Evolutionary conservation across 1,140 invertebrate species (phyloP), one percentile per base, ranked within the genome.

Genomic region (Nixonia krombeini): DNA sequence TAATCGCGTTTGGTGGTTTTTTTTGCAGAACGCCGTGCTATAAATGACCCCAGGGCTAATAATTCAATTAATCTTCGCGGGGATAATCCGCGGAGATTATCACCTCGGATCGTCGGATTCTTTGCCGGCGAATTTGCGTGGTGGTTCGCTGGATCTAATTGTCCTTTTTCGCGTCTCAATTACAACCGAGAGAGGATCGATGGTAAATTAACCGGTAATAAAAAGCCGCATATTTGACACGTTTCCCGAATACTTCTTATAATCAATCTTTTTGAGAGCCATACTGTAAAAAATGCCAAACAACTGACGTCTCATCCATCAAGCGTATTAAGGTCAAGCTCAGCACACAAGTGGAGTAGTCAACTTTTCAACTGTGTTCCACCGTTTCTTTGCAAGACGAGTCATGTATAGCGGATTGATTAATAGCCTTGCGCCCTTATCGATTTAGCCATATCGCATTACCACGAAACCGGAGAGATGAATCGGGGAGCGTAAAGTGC

Each of bases 311-410:
- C 49, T 38, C 50, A 67, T 67, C 40, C 63, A 61, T 67, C 51
- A 59, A 45, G 26, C 4, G 17, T 49, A 51, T 56, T 55, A 59
- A 28, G 62, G 55, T 58, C 55, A 65, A 65, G 62, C 62, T 58
- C 49, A 52, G 15, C 44, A 10, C 44, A 10, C 12, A 35, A 47
- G 29, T 33, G 38, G 35, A 58, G 38, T 44, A 52, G 9, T 35
- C 42, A 42, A 52, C 62, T 44, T 33, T 65, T 47, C 49, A 53
- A 35, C 50, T 38, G 52, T 26, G 38, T 49, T 56, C 37, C 44
- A 44, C 18, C 47, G 9, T 35, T 61, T 41, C 46, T 46, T 51
- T 35, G 35, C 56, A 49, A 57, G 15, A 50, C 44, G 31, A 42
- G 21, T 9, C 25, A 13, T 45, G 13, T 7, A 40, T 4, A 40